Percentiles rank a stretch among this genome's conserved stretches.
Conservation (phyloP, 2,888 invertebrate genomes). For the Rotaria macrura region DNA sequence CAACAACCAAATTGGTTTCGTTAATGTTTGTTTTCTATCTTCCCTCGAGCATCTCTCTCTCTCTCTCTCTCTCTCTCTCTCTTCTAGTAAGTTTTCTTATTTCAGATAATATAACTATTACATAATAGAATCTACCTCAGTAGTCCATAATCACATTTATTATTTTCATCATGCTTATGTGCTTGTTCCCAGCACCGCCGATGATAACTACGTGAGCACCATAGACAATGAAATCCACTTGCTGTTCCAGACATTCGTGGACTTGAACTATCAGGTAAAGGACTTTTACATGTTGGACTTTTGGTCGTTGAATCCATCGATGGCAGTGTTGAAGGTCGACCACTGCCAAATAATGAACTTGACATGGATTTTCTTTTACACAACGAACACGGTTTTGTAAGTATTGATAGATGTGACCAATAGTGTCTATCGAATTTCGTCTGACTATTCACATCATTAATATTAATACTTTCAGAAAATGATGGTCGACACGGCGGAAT, state of each 20-base stretch:
- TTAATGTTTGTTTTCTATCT: no score
- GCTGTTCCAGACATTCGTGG: background rate
- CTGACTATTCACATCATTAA: background rate
- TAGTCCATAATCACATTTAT: background rate
- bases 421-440: background rate
- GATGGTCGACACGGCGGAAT: slow-evolving; percentile 5
- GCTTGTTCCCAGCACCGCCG: background rate
- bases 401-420: background rate
- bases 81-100: no score
- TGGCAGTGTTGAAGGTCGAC: background rate
- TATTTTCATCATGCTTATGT: background rate
- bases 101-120: no score
- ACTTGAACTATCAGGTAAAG: background rate
- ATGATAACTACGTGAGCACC: background rate
- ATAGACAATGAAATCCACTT: background rate
- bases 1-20: no score
- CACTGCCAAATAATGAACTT: slow-evolving; percentile 3
- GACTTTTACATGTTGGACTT: background rate
- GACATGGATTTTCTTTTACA: background rate
- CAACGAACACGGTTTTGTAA: background rate
- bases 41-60: no score
- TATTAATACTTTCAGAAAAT: background rate
- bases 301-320: background rate
- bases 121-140: background rate
- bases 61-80: no score